Evolutionary conservation across 2,888 invertebrate genomes (phyloP).

Genomic region (Ochropacha duplaris): DNA sequence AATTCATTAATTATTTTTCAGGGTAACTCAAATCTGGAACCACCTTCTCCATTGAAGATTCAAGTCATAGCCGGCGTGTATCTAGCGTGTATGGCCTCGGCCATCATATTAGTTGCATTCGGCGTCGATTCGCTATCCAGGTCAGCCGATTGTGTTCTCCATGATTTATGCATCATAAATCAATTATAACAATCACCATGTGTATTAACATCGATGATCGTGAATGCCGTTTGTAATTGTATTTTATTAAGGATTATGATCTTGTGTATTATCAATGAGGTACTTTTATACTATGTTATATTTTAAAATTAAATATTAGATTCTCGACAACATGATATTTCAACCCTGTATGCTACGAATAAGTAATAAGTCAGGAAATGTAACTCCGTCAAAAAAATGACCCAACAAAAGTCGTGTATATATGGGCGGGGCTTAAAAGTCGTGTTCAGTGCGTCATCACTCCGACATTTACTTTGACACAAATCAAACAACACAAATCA

Average conservation of each 20-base stretch:
- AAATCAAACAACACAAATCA: no score
- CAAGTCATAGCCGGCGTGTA: slow-evolving; percentile 92
- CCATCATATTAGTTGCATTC: slow-evolving; percentile 88
- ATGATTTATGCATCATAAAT: not conserved
- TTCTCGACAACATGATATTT: no score
- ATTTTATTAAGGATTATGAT: not conserved
- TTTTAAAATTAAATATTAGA: no score
- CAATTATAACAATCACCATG: not conserved
- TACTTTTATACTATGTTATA: no score
- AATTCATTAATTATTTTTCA: slow-evolving; percentile 24
- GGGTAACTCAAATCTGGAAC: slow-evolving; percentile 86
- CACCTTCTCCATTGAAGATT: slow-evolving; percentile 88
- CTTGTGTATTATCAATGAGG: no score
- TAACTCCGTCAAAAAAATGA: no score
- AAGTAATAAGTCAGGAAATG: no score
- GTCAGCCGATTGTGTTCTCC: slow-evolving; percentile 63
- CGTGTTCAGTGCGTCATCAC: no score
- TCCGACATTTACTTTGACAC: no score
- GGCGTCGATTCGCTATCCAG: slow-evolving; percentile 92
- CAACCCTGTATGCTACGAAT: no score
- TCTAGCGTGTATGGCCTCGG: slow-evolving; percentile 89
- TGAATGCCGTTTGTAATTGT: not conserved
- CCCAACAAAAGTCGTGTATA: no score
- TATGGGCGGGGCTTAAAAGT: no score
- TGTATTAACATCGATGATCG: not conserved